Conservation (phyloP, 30 jellyfish, hydroid and myxozoan species). For the Kudoa iwatai region DNA sequence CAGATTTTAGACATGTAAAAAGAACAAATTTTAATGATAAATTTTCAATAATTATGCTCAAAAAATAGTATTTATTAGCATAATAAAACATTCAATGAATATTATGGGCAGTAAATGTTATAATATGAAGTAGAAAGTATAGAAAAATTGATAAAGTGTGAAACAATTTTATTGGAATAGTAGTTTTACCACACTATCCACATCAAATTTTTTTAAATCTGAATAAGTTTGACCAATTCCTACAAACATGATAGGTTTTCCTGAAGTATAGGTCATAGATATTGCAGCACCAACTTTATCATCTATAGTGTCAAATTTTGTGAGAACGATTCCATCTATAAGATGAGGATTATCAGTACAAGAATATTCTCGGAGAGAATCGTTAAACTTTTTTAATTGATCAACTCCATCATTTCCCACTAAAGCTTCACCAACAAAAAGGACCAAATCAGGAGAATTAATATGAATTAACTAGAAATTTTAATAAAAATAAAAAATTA, state of each 20-base stretch:
- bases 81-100: too few species aligned
- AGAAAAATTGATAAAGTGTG: too few species aligned
- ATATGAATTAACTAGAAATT: constrained; percentile 20
- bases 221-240: constrained; percentile 96
- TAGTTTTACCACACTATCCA: constrained; percentile 45
- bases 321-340: constrained; percentile 77
- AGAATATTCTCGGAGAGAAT: constrained; percentile 74
- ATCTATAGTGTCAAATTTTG: constrained; percentile 83
- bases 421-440: constrained; percentile 91
- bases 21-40: too few species aligned
- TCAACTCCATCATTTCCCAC: constrained; percentile 98
- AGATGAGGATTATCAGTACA: constrained; percentile 65
- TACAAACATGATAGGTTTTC: constrained; percentile 83
- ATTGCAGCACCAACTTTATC: constrained; percentile 99
- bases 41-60: too few species aligned
- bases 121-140: too few species aligned
- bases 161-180: constrained; percentile 12
- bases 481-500: neutral
- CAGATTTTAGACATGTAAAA: too few species aligned
- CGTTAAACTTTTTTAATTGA: constrained; percentile 41
- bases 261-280: constrained; percentile 88
- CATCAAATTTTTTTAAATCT: constrained; percentile 47
- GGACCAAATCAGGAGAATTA: constrained; percentile 45
- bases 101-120: too few species aligned
- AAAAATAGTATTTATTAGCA: too few species aligned